Base-by-base conservation (phyloP, 2,888 invertebrate species). In the Scotopteryx bipunctaria region DNA sequence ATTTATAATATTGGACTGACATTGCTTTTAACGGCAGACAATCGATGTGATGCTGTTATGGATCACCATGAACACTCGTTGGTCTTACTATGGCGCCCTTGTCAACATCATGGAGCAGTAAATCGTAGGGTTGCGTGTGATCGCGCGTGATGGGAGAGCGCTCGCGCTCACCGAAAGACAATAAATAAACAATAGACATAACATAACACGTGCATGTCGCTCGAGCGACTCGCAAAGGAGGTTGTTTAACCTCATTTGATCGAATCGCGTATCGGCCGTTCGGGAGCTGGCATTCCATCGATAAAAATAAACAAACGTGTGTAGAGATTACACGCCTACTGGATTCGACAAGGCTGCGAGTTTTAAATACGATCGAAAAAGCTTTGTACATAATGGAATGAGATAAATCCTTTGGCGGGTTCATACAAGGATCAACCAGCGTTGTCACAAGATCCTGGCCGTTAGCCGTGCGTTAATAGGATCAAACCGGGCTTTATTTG, bases 401-500 rank as follows among this genome's bases (percentile, higher is more conserved):
- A 64, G 61, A 63, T 60, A 71, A 73, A 75, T 68, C 71, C 70
- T 66, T 64, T 63, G 64, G 63, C 65, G 71, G 73, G 73, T 69
- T 73, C 70, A 77, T 75, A 71, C 67, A 71, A 72, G 78, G 78
- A 80, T 81, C 81, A 79, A 71, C 63, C 66, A 71, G 72, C 70
- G 69, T 73, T 75, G 83, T 81, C 78, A 83, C 76, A 81, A 83
- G 85, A 83, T 81, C 83, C 83, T 73, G 70, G 72, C 82, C 78
- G 86, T 84, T 86, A 86, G 79, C 81, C 85, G 80, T 80, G 81
- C 84, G 87, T 85, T 89, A 89, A 89, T 87, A 86, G 87, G 89
- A 89, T 89, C 86, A 89, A 84, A 80, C 83, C 78, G 78, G 84
- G 85, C 81, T 86, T 86, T 87, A 85, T 86, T 81, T 74, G 85